Evolutionary conservation across 2,797 vertebrate genomes (phyloP).

Genomic region (Echiichthys vipera): DNA sequence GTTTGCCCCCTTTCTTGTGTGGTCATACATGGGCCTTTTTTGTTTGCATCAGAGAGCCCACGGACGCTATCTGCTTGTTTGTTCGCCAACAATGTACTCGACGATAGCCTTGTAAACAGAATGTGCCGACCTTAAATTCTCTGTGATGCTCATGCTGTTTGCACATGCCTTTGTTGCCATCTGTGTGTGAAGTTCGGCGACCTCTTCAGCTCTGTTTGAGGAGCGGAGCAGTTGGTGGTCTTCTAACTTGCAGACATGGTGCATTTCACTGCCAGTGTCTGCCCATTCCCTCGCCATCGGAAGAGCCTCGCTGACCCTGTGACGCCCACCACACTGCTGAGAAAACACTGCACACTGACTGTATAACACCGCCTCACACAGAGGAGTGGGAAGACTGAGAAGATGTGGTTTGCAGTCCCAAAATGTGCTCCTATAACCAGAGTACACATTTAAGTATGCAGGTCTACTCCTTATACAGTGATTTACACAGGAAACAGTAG

Average conservation of each 20-base stretch:
- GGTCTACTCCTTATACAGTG: neutral
- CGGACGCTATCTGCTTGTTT: conserved; percentile 42
- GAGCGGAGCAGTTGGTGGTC: conserved; percentile 68
- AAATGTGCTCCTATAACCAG: neutral
- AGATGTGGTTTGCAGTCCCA: conserved; percentile 6
- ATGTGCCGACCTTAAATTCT: conserved; percentile 49
- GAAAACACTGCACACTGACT: conserved; percentile 45
- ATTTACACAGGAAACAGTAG: neutral
- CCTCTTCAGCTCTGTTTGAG: conserved; percentile 58
- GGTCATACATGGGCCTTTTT: neutral
- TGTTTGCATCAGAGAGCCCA: conserved; percentile 36
- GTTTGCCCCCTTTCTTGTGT: neutral
- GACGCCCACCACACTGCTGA: conserved; percentile 54
- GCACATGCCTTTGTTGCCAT: conserved; percentile 60
- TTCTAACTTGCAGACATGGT: conserved; percentile 57
- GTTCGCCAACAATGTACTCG: conserved; percentile 15
- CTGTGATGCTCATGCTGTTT: conserved; percentile 52
- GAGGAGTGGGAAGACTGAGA: conserved; percentile 18
- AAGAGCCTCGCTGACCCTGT: conserved; percentile 45
- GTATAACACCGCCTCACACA: conserved; percentile 18
- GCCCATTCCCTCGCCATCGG: conserved; percentile 45
- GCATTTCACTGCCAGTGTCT: conserved; percentile 59
- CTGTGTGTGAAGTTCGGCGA: conserved; percentile 62
- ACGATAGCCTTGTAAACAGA: conserved; percentile 43
- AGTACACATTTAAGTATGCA: neutral